A percentile compares a stretch with the other conserved stretches of the same genome.
Conservation (phyloP, 2,888 invertebrate species). For the Heliconius hortense region DNA sequence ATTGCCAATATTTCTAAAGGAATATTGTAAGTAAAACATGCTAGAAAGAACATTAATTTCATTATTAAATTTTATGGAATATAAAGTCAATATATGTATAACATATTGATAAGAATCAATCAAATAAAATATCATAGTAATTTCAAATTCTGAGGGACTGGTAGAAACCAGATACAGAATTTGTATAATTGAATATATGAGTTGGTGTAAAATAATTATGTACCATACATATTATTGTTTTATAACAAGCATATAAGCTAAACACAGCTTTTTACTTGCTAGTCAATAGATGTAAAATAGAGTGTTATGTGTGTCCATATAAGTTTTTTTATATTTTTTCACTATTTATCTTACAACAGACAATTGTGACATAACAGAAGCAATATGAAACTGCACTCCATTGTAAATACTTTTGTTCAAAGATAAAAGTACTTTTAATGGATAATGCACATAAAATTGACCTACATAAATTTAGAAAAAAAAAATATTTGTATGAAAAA, state of each 20-base stretch:
- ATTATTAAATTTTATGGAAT: not conserved
- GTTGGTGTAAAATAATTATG: not conserved
- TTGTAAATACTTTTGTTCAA: not conserved
- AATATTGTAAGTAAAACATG: not conserved
- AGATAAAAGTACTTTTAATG: not conserved
- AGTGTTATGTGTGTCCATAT: not conserved
- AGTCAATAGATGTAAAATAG: not conserved
- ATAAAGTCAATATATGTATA: not conserved
- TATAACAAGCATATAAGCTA: conserved; percentile 4
- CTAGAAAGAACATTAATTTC: not conserved
- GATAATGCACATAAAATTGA: not conserved
- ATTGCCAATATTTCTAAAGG: not conserved
- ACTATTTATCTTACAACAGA: not conserved
- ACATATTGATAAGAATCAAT: not conserved
- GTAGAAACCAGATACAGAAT: not conserved
- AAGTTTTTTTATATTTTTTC: not conserved
- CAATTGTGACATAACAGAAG: not conserved
- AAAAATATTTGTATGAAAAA: not conserved
- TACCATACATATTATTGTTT: not conserved
- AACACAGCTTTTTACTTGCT: not conserved
- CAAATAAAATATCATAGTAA: not conserved
- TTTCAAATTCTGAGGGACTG: not conserved
- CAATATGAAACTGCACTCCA: not conserved
- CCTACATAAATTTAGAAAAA: not conserved
- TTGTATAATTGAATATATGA: not conserved